phyloP scores from a whole-genome alignment of 2,113 vertebrate species.

The Gymnogyps californianus region DNA sequence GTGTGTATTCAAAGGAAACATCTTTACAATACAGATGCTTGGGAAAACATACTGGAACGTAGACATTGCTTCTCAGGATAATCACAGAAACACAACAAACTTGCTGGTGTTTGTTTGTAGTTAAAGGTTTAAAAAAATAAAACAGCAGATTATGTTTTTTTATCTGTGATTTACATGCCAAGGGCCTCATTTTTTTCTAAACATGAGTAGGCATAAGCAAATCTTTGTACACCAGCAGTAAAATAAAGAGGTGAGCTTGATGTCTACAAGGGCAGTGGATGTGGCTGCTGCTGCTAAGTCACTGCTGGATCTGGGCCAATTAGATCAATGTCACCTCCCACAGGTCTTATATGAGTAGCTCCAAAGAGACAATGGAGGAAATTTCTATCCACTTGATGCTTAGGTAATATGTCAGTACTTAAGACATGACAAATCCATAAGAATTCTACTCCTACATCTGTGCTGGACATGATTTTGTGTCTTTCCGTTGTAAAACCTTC shows the following conservation, averaged over 20 bases:
- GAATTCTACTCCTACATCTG: not conserved
- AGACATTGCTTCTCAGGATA: not conserved
- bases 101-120: not conserved
- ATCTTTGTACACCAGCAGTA: not conserved
- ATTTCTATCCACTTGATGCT: not conserved
- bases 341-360: not conserved
- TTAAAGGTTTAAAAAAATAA: not conserved
- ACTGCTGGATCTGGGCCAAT: not conserved
- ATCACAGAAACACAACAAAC: not conserved
- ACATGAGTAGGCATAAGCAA: not conserved
- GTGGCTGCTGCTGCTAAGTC: not conserved
- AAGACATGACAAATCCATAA: not conserved
- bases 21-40: constrained; percentile 49
- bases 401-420: not conserved
- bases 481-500: not conserved
- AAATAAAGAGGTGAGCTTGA: not conserved
- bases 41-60: not conserved
- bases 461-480: not conserved
- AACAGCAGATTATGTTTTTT: not conserved
- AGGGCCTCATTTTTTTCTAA: not conserved
- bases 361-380: not conserved
- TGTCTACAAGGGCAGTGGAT: not conserved
- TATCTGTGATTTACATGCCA: not conserved
- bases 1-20: constrained; percentile 41
- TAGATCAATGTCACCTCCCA: not conserved